Percentiles rank a stretch among this genome's conserved stretches.
These are phyloP conservation scores for Ophioderma brevispina DNA, from an alignment of 35 echinoderm and acorn worm genomes.

Conservation along the genomic window DNA sequence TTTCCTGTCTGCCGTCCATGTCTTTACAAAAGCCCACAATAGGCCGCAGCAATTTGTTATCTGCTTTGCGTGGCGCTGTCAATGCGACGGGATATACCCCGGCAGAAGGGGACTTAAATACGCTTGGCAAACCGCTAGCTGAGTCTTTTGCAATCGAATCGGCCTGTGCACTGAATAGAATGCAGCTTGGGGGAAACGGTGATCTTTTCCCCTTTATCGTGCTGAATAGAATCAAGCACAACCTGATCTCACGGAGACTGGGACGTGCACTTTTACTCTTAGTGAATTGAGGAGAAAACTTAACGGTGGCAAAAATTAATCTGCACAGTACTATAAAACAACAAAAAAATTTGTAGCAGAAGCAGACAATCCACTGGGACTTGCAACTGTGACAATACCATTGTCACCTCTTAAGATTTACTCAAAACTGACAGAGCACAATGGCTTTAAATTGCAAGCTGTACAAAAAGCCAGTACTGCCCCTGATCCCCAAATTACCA, in stretches of 20 bases:
- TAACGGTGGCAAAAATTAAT: not conserved
- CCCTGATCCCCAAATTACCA: not conserved
- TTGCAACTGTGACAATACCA: not conserved
- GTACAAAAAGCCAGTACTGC: not conserved
- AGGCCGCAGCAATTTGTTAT: not conserved
- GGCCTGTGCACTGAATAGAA: not conserved
- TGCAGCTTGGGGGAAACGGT: not conserved
- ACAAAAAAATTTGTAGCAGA: not conserved
- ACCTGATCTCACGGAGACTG: not conserved
- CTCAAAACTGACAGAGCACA: not conserved
- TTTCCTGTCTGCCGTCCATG: not conserved
- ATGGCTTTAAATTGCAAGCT: slow-evolving; percentile 6
- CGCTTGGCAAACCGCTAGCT: not conserved
- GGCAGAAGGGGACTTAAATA: not conserved
- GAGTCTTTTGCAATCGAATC: not conserved
- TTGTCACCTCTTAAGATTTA: not conserved
- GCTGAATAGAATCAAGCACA: not conserved
- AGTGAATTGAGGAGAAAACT: not conserved
- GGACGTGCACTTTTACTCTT: not conserved
- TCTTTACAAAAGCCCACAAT: not conserved
- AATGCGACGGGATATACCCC: not conserved
- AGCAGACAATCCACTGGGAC: not conserved
- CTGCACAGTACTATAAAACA: not conserved
- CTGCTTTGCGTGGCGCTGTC: not conserved
- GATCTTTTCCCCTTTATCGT: not conserved